Percentiles rank a stretch among this genome's conserved stretches.
Conservation (phyloP, 2,888 invertebrate species). For the Boloria selene region DNA sequence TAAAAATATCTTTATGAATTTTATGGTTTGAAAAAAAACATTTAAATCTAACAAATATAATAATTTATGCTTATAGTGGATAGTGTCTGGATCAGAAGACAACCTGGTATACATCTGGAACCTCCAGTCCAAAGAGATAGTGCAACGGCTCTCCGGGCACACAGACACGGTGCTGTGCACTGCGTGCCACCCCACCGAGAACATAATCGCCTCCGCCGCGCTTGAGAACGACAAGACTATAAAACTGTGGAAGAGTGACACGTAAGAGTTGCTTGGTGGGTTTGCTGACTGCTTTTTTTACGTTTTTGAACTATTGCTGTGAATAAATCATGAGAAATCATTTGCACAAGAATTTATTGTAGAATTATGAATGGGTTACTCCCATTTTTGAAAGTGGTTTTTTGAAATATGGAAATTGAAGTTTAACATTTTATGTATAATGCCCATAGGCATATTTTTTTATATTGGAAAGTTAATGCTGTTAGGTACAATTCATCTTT, state of each 20-base stretch:
- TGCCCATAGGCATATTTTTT: too few relatives aligned
- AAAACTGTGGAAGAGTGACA: slow-evolving; percentile 99
- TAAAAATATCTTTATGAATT: too few relatives aligned
- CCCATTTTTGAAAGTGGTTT: too few relatives aligned
- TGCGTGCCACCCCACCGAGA: slow-evolving; percentile 99
- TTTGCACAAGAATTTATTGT: too few relatives aligned
- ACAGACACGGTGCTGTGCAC: slow-evolving; percentile 98
- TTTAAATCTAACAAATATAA: background rate
- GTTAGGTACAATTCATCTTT: too few relatives aligned
- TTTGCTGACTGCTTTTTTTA: background rate
- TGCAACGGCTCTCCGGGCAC: slow-evolving; percentile 98
- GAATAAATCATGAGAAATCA: too few relatives aligned
- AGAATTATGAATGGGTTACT: too few relatives aligned
- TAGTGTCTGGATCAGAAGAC: slow-evolving; percentile 99
- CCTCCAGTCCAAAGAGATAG: slow-evolving; percentile 99
- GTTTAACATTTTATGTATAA: too few relatives aligned
- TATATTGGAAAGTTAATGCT: too few relatives aligned
- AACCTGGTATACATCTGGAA: slow-evolving; percentile 99
- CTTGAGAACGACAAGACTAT: slow-evolving; percentile 99
- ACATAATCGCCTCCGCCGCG: slow-evolving; percentile 99
- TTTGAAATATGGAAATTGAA: too few relatives aligned
- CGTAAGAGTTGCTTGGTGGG: slow-evolving; percentile 76
- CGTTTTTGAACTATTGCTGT: too few relatives aligned
- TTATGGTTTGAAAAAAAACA: too few relatives aligned
- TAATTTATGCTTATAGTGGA: slow-evolving; percentile 88